These are phyloP conservation scores for Cataglyphis albicans DNA, from an alignment of 2,888 invertebrate genomes.

Conservation along the genomic window DNA sequence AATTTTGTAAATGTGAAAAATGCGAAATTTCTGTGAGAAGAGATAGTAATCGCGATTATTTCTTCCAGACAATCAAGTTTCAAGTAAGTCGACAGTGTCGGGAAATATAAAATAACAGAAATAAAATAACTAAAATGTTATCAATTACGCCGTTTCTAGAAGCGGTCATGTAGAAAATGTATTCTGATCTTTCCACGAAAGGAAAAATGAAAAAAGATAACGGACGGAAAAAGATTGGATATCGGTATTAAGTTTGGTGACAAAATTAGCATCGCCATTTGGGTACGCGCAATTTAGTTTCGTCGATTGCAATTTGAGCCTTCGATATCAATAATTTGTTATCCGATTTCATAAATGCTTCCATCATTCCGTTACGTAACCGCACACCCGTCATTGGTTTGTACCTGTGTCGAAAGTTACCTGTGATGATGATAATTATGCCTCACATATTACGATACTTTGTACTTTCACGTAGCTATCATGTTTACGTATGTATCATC, in stretches of 20 bases:
- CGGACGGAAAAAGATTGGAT: slow-evolving; percentile 10
- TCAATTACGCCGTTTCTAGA: slow-evolving; percentile 68
- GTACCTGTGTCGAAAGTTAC: slow-evolving; percentile 44
- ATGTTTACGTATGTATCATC: slow-evolving; percentile 21
- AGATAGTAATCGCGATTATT: slow-evolving; percentile 41
- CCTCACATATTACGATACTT: slow-evolving; percentile 50
- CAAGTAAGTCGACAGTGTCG: slow-evolving; percentile 55
- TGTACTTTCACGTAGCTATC: slow-evolving; percentile 55
- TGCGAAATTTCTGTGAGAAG: neutral
- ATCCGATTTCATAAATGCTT: slow-evolving; percentile 61
- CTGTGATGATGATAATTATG: slow-evolving; percentile 67
- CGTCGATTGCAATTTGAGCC: slow-evolving; percentile 65
- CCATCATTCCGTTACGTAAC: slow-evolving; percentile 54
- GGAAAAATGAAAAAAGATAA: neutral
- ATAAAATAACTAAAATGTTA: slow-evolving; percentile 73
- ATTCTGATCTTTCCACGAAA: slow-evolving; percentile 54
- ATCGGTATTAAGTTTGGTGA: slow-evolving; percentile 50
- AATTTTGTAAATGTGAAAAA: neutral
- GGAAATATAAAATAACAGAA: slow-evolving; percentile 46
- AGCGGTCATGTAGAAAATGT: slow-evolving; percentile 68
- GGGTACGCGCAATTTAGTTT: slow-evolving; percentile 70
- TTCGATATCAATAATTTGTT: slow-evolving; percentile 63
- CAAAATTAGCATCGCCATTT: slow-evolving; percentile 73
- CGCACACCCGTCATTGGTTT: slow-evolving; percentile 58
- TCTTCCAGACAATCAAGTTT: slow-evolving; percentile 68